These are phyloP conservation scores for Habropoda laboriosa DNA, from an alignment of 1,140 invertebrate species.

Conservation along the genomic window DNA sequence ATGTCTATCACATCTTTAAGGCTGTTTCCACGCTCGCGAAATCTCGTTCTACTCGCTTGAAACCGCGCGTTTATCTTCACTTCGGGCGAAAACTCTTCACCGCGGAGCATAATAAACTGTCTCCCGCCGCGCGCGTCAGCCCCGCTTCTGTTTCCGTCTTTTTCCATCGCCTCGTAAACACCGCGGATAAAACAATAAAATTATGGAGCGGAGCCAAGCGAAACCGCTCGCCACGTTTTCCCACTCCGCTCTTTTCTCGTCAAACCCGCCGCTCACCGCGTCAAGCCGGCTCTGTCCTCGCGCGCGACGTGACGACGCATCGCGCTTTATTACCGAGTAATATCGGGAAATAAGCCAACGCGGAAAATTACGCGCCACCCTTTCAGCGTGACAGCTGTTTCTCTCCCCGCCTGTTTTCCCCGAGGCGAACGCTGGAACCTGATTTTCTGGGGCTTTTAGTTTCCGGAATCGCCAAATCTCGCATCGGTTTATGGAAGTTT, in stretches of 20 bases:
- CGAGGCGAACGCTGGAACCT: too few relatives aligned
- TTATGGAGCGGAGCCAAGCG: slow-evolving; percentile 71
- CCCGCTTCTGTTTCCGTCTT: slow-evolving; percentile 13
- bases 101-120: slow-evolving; percentile 53
- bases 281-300: slow-evolving; percentile 7
- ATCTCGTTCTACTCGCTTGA: not conserved
- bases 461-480: not conserved
- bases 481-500: not conserved
- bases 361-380: slow-evolving; percentile 40
- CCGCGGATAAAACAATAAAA: slow-evolving; percentile 73
- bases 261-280: slow-evolving; percentile 29
- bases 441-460: not conserved
- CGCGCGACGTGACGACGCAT: slow-evolving; percentile 8
- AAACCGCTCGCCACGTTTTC: slow-evolving; percentile 55
- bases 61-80: slow-evolving; percentile 38
- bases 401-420: too few relatives aligned
- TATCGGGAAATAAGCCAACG: slow-evolving; percentile 63
- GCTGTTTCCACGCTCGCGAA: not conserved
- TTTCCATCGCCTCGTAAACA: slow-evolving; percentile 60
- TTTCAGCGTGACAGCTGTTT: not conserved
- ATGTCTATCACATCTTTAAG: slow-evolving; percentile 22
- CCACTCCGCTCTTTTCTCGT: not conserved
- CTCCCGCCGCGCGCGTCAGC: not conserved
- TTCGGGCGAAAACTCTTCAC: slow-evolving; percentile 22
- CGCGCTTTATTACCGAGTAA: slow-evolving; percentile 52